A percentile compares a stretch with the other conserved stretches of the same genome.
Evolutionary conservation across 2,888 invertebrate genomes (phyloP).

Genomic region (Lycophotia porphyrea): DNA sequence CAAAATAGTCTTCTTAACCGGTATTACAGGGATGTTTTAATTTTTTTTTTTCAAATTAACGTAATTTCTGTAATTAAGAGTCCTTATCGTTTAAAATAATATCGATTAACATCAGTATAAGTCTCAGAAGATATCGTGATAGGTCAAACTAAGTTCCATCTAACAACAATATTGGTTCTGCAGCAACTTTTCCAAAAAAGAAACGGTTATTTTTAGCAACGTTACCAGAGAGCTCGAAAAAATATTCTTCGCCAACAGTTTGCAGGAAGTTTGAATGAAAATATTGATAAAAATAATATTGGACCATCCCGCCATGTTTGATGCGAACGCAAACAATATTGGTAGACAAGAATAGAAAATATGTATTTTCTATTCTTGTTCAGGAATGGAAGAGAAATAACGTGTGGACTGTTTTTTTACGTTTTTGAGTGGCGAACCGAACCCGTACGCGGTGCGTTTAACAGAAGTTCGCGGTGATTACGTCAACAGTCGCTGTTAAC

Average conservation of each 20-base stretch:
- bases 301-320: slow-evolving; percentile 23
- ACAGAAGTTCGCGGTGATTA: background rate
- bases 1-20: background rate
- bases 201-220: background rate
- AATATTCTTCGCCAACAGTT: slow-evolving; percentile 40
- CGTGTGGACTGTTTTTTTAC: background rate
- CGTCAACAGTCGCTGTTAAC: background rate
- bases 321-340: slow-evolving; percentile 33
- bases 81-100: background rate
- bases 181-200: background rate
- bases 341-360: too few species aligned
- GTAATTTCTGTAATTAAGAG: background rate
- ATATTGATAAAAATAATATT: slow-evolving; percentile 56
- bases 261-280: slow-evolving; percentile 40
- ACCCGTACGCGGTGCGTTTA: background rate
- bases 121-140: background rate
- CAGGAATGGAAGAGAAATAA: slow-evolving; percentile 34
- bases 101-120: too few species aligned
- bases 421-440: background rate
- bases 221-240: slow-evolving; percentile 17
- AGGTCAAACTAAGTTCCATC: background rate
- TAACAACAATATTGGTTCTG: background rate
- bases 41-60: background rate
- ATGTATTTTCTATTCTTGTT: slow-evolving; percentile 33
- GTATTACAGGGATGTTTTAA: background rate